Evolutionary conservation across 2,888 invertebrate species (phyloP), one percentile per base, ranked within the genome.

Genomic region (Adelphocoris suturalis): DNA sequence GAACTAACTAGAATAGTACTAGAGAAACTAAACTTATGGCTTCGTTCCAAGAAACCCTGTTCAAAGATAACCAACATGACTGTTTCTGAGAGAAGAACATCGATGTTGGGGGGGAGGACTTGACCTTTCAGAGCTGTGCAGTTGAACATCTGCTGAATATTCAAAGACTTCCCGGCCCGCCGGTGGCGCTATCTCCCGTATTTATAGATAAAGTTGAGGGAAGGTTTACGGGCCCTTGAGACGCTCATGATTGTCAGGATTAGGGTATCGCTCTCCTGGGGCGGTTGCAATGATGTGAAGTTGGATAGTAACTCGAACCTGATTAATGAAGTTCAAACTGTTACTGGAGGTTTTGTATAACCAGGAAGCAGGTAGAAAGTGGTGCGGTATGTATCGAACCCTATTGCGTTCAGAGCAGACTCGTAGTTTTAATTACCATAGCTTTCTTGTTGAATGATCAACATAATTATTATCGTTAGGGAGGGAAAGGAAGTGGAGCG

Each of bases 91-190:
- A 0, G 68, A 23, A 23, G 52, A 68, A 68, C 68, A 19, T 68
- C 68, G 23, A 68, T 9, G 68, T 13, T 68, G 23, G 4, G 68
- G 23, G 68, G 7, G 2, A 68, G 78, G 78, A 78, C 47, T 46
- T 78, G 78, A 78, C 78, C 78, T 78, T 46, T 78, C n/a, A 37
- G 78, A 46, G 46, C 47, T 19, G 78, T n/a, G 78, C 78, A 78
- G 78, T 78, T 78, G 47, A 78, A 78, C 47, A 46, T 76, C 76
- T 78, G 78, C 78, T 78, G 78, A 78, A 78, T 78, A 78, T 78
- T 78, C 78, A 78, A 78, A 19, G 78, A 78, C 46, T 47, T 11
- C 14, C 47, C 46, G 46, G 16, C 47, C 46, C 78, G 14, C 13
- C 28, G 78, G 28, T 28, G 28, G 37, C 37, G 37, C 46, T 78